Conservation (phyloP, 2,888 invertebrate species). For the Phortica magna region DNA sequence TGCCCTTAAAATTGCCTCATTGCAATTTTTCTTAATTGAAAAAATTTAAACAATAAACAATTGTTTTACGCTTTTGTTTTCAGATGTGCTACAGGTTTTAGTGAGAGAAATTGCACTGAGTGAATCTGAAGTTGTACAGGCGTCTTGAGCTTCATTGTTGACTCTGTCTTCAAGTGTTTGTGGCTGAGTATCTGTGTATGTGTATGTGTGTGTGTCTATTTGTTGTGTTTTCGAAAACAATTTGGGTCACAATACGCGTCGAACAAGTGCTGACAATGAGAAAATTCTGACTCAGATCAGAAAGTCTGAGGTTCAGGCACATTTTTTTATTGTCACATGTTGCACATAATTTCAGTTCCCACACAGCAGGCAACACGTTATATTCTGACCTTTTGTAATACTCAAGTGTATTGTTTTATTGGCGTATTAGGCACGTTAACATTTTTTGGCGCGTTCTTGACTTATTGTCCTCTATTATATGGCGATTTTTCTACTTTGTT, state of each 20-base stretch:
- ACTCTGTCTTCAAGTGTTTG: background rate
- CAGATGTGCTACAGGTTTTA: too few species aligned
- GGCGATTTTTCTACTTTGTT: background rate
- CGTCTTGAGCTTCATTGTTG: too few species aligned
- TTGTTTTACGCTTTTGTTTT: constrained; percentile 4
- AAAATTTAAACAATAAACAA: too few species aligned
- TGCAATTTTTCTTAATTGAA: background rate
- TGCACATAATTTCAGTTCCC: constrained; percentile 57
- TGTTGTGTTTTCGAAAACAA: constrained; percentile 58
- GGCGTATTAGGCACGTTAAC: background rate
- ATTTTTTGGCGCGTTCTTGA: constrained; percentile 48
- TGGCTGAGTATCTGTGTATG: background rate
- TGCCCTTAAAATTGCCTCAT: constrained; percentile 5
- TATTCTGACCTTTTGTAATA: constrained; percentile 39
- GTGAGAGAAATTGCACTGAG: constrained; percentile 25
- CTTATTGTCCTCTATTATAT: background rate
- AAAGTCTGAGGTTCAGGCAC: constrained; percentile 51
- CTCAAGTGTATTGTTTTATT: constrained; percentile 56
- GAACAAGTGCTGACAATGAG: constrained; percentile 66
- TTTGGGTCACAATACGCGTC: constrained; percentile 63
- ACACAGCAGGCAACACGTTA: constrained; percentile 63
- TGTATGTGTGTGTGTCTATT: constrained; percentile 2
- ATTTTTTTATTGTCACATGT: constrained; percentile 64
- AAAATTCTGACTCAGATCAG: constrained; percentile 35
- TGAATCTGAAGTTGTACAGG: constrained; percentile 51